phyloP scores from a whole-genome alignment of 2,113 vertebrate genomes.

The Chionodraco myersi region DNA sequence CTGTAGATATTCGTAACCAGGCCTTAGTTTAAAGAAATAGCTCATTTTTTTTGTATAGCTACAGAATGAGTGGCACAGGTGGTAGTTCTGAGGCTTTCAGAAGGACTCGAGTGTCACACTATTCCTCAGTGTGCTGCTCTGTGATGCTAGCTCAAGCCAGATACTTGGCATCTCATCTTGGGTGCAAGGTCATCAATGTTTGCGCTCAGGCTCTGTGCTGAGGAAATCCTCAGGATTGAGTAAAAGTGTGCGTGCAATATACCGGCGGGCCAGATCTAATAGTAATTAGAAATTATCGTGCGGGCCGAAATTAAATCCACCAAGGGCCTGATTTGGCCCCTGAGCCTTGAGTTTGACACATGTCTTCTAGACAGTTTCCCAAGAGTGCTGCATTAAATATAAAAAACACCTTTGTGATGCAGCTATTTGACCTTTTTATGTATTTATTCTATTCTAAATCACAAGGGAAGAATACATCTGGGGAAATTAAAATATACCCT shows the following conservation, averaged over 20 bases:
- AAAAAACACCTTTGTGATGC: not conserved
- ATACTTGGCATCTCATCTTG: too few relatives aligned
- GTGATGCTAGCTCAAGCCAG: too few relatives aligned
- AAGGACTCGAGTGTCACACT: not conserved
- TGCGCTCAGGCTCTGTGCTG: too few relatives aligned
- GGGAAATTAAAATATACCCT: not conserved
- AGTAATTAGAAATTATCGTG: too few relatives aligned
- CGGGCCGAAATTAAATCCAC: too few relatives aligned
- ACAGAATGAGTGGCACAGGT: not conserved
- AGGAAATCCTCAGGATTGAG: too few relatives aligned
- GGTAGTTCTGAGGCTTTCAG: not conserved
- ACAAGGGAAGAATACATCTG: not conserved
- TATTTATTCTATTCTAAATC: not conserved
- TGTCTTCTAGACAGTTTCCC: not conserved
- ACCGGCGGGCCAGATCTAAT: too few relatives aligned
- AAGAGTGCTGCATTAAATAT: not conserved
- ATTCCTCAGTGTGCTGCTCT: not conserved
- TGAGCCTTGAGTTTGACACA: too few relatives aligned
- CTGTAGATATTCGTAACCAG: not conserved
- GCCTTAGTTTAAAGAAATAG: not conserved
- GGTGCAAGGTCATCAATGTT: too few relatives aligned
- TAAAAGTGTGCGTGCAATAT: too few relatives aligned
- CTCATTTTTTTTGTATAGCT: not conserved
- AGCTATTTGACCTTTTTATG: not conserved
- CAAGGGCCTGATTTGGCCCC: too few relatives aligned